Evolutionary conservation across 2,113 vertebrate genomes (phyloP), one percentile per base, ranked within the genome.

Genomic region (Chaetura pelagica): DNA sequence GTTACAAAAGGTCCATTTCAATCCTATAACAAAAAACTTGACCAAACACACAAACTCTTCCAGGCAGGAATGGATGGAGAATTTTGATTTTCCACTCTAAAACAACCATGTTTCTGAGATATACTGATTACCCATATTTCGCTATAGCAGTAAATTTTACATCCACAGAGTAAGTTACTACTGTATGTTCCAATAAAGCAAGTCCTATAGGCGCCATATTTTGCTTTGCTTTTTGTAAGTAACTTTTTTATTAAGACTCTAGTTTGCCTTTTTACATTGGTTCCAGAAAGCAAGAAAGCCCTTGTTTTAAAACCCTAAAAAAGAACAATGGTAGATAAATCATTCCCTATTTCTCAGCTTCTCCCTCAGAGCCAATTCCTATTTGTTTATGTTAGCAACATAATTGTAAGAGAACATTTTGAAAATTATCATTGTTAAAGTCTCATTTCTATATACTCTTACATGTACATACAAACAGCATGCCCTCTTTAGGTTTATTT

Each of bases 1-100:
- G 91, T 78, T 81, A 95, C 78, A 80, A 96, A 97, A 95, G 93
- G 87, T 88, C 86, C 85, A 92, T 83, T 96, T 94, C 84, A 91
- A 87, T 62, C 49, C 77, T 24, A 82, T 91, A 72, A 87, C 59
- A 89, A 94, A 94, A 82, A 88, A n/a, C 55, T 90, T 64, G 35
- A 87, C 66, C 49, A 89, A 76, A 96, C 54, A 58, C 71, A 86
- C 42, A 54, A 77, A 74, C 24, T 62, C 67, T 71, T 89, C 22
- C 58, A 92, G 29, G 58, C n/a, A 76, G 68, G 91, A 87, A 79
- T 4, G 27, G 35, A 2, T 79, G 22, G 23, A 90, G 24, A 80
- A 86, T 54, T 84, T 38, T 62, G 49, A 78, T 82, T 87, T 88
- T 84, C 24, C 42, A 84, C 20, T 81, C 54, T 54, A 74, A 95